These are phyloP conservation scores for Probaryconus sp. DNA, from an alignment of 1,140 invertebrate species.

Conservation along the genomic window DNA sequence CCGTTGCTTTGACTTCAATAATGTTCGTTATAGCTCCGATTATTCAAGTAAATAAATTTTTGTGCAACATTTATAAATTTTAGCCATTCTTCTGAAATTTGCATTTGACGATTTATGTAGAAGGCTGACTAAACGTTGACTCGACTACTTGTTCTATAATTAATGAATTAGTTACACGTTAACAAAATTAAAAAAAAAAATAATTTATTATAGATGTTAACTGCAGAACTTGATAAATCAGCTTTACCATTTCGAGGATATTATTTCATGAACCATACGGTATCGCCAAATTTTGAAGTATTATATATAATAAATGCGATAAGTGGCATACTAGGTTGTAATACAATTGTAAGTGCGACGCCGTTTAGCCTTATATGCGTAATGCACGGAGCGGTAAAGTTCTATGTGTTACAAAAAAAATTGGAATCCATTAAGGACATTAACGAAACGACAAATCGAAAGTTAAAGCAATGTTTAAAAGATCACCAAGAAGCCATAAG, in stretches of 20 bases:
- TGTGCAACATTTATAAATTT: too few relatives aligned
- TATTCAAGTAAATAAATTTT: too few relatives aligned
- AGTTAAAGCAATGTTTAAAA: constrained; percentile 17
- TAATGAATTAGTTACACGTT: too few relatives aligned
- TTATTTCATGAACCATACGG: constrained; percentile 31
- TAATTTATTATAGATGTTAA: background rate
- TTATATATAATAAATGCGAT: constrained; percentile 20
- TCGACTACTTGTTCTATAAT: too few relatives aligned
- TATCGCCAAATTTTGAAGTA: constrained; percentile 14
- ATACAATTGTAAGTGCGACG: constrained; percentile 20
- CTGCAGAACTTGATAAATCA: background rate
- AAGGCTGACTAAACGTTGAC: too few relatives aligned
- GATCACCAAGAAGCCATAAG: constrained; percentile 26
- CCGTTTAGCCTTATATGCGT: constrained; percentile 10
- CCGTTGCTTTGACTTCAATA: too few relatives aligned
- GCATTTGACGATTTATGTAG: too few relatives aligned
- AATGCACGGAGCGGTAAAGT: constrained; percentile 23
- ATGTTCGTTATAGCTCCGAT: too few relatives aligned
- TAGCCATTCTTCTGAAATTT: too few relatives aligned
- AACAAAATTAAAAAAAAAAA: too few relatives aligned
- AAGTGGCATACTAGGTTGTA: background rate
- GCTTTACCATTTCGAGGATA: constrained; percentile 40
- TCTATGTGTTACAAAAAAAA: constrained; percentile 29
- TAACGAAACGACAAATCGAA: background rate
- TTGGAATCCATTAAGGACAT: constrained; percentile 10